phyloP scores from a whole-genome alignment of 2,797 vertebrate genomes.

The Myripristis jacobus region DNA sequence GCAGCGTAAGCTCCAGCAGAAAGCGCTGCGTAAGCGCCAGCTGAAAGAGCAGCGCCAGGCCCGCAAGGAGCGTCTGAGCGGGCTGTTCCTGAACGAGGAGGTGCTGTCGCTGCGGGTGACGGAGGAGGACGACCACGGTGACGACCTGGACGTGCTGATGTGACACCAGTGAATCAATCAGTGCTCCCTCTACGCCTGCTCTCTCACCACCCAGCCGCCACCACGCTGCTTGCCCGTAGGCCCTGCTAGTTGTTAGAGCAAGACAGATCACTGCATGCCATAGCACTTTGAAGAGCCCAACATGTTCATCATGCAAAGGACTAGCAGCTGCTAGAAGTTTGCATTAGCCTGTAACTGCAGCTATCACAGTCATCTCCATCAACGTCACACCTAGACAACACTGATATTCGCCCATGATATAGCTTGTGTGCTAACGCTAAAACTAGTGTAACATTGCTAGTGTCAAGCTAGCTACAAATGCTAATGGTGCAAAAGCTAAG shows the following conservation, averaged over 20 bases:
- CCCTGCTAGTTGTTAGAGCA: conserved; percentile 2
- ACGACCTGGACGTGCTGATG: conserved; percentile 97
- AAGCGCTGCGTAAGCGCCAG: conserved; percentile 95
- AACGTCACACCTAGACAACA: neutral
- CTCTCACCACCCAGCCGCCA: conserved; percentile 25
- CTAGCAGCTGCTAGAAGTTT: neutral
- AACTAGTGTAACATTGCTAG: conserved; percentile 20
- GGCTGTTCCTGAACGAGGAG: conserved; percentile 98
- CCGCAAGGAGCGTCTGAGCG: conserved; percentile 95
- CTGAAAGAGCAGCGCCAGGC: conserved; percentile 98
- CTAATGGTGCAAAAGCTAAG: neutral
- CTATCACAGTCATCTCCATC: neutral
- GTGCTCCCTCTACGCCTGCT: conserved; percentile 90
- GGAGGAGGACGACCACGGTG: conserved; percentile 92
- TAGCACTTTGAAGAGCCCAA: conserved; percentile 26
- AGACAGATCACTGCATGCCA: conserved; percentile 16
- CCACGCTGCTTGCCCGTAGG: conserved; percentile 23
- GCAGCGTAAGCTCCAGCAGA: conserved; percentile 97
- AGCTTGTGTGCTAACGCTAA: conserved; percentile 44
- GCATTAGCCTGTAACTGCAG: conserved; percentile 19
- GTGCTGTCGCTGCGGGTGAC: conserved; percentile 95
- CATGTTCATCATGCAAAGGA: conserved; percentile 20
- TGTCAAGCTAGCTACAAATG: conserved; percentile 14
- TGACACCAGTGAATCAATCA: conserved; percentile 90
- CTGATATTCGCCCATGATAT: conserved; percentile 23